Evolutionary conservation across 2,888 invertebrate species (phyloP).

Genomic region (Lycocerus yunnanus): DNA sequence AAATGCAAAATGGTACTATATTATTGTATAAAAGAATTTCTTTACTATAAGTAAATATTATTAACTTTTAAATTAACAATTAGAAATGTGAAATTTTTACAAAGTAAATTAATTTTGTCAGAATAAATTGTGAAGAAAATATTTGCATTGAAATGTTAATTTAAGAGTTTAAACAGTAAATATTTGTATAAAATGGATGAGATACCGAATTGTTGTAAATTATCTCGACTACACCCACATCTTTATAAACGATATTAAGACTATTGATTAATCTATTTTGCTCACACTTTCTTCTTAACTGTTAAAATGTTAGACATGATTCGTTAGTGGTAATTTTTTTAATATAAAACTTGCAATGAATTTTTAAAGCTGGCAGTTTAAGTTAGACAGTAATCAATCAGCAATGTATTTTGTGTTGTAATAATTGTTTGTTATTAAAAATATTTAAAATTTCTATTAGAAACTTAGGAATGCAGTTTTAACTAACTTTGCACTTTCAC

Average conservation of each 20-base stretch:
- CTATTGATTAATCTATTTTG: neutral
- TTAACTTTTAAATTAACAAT: neutral
- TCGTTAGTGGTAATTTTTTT: neutral
- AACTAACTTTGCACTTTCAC: neutral
- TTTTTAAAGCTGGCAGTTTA: neutral
- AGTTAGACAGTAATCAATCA: neutral
- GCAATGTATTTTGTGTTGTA: neutral
- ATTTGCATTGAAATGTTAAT: neutral
- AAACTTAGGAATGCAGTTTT: neutral
- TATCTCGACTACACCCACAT: neutral
- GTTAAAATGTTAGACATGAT: neutral
- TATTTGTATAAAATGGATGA: neutral
- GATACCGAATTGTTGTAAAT: neutral
- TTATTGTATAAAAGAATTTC: slow-evolving; percentile 7
- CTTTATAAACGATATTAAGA: neutral
- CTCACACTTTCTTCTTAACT: neutral
- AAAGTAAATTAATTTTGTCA: neutral
- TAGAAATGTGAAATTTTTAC: neutral
- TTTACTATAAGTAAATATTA: neutral
- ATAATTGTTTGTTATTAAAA: neutral
- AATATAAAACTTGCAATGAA: neutral
- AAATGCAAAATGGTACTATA: slow-evolving; percentile 18
- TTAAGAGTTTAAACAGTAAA: neutral
- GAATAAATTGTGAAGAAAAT: neutral
- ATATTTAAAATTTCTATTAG: neutral